A percentile compares a stretch with the other conserved stretches of the same genome.
Conservation (phyloP, 2,888 invertebrate species). For the Troides oblongomaculatus region DNA sequence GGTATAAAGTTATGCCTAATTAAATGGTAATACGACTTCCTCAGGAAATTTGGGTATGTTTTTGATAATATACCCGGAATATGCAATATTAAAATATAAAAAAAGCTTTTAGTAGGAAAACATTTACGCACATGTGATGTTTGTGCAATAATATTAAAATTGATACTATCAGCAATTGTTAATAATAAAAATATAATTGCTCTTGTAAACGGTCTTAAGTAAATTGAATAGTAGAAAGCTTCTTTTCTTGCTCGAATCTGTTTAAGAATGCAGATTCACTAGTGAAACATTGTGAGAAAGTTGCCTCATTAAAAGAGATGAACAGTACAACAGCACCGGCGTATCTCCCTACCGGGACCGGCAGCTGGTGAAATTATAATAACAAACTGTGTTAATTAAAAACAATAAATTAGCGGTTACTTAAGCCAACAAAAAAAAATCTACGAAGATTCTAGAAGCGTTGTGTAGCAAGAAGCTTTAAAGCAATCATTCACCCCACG, state of each 20-base stretch:
- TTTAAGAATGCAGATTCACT: conserved; percentile 15
- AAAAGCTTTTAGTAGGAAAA: too few species aligned
- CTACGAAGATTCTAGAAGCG: background rate
- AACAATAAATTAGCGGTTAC: background rate
- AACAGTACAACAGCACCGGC: background rate
- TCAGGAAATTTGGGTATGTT: background rate
- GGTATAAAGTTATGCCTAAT: background rate
- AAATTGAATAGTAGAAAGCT: background rate
- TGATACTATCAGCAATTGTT: too few species aligned
- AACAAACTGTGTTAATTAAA: conserved; percentile 5
- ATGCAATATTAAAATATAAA: background rate
- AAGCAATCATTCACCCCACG: background rate
- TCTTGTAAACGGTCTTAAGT: background rate
- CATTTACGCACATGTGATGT: too few species aligned
- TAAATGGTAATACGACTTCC: background rate
- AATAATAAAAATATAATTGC: background rate
- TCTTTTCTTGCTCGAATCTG: conserved; percentile 3
- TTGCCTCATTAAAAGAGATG: conserved; percentile 17
- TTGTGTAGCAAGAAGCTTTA: background rate
- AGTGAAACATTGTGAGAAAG: conserved; percentile 25
- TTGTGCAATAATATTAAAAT: too few species aligned
- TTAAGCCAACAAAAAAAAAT: background rate
- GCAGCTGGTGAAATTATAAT: conserved; percentile 16
- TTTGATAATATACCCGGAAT: background rate
- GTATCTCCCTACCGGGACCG: conserved; percentile 4